A percentile compares a stretch with the other conserved stretches of the same genome.
Conservation (phyloP, 1,140 invertebrate genomes). For the Camponotus floridanus region DNA sequence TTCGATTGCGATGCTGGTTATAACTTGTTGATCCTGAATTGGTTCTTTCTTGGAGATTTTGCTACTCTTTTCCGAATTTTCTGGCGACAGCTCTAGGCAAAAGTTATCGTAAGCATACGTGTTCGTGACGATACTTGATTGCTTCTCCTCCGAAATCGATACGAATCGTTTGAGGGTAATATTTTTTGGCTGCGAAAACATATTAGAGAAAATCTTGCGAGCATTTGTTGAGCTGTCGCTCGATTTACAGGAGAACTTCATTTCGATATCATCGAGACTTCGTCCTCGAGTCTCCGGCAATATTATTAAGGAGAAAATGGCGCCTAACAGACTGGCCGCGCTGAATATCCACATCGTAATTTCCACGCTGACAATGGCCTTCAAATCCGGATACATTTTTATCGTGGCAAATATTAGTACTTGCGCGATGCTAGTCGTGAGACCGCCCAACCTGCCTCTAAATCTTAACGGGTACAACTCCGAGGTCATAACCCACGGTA, state of each 20-base stretch:
- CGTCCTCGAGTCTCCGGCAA: constrained; percentile 94
- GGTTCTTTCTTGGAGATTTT: constrained; percentile 17
- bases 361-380: constrained; percentile 88
- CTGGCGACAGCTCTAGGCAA: constrained; percentile 73
- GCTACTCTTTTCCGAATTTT: constrained; percentile 59
- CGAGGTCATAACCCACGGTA: constrained; percentile 92
- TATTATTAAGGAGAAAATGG: constrained; percentile 89
- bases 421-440: constrained; percentile 91
- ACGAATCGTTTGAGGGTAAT: constrained; percentile 78
- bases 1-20: constrained; percentile 62
- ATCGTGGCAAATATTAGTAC: constrained; percentile 90
- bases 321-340: constrained; percentile 89
- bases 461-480: constrained; percentile 91
- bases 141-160: constrained; percentile 77
- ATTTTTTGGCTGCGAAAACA: constrained; percentile 69
- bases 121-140: constrained; percentile 68
- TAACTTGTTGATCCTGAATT: constrained; percentile 19
- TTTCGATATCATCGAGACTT: constrained; percentile 92
- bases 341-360: constrained; percentile 93
- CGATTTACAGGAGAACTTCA: constrained; percentile 84
- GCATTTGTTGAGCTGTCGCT: not conserved
- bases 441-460: constrained; percentile 89
- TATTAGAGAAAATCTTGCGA: constrained; percentile 30
- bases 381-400: constrained; percentile 90
- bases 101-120: constrained; percentile 79